A percentile compares a stretch with the other conserved stretches of the same genome.
phyloP scores from a whole-genome alignment of 2,888 invertebrate species.

The Leucophenga montana region DNA sequence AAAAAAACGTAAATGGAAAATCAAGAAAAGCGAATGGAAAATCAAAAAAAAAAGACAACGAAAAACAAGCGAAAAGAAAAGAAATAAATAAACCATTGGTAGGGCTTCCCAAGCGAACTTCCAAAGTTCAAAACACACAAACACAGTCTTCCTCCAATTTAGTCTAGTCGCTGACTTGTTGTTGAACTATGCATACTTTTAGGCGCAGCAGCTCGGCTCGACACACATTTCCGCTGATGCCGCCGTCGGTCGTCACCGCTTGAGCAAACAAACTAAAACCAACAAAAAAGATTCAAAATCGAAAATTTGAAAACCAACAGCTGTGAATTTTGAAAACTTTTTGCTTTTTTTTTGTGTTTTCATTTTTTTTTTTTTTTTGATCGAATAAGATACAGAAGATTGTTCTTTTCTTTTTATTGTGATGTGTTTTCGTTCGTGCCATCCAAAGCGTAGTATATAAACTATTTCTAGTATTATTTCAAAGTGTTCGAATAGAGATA shows the following conservation, averaged over 20 bases:
- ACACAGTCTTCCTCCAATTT: conserved; percentile 50
- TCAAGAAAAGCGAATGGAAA: not conserved
- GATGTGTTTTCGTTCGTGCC: not conserved
- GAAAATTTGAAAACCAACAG: too few relatives aligned
- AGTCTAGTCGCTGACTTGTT: conserved; percentile 19
- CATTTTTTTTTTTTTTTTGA: not conserved
- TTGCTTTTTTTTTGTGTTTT: too few relatives aligned
- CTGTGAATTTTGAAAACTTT: conserved; percentile 1
- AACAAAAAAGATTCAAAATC: conserved; percentile 8
- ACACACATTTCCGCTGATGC: not conserved
- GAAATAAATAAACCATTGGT: conserved; percentile 50
- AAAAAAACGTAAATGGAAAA: too few relatives aligned
- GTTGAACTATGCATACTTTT: conserved; percentile 25
- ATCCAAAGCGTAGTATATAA: too few relatives aligned
- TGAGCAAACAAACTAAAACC: too few relatives aligned
- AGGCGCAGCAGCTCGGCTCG: conserved; percentile 4
- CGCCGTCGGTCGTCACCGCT: too few relatives aligned
- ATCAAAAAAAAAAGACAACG: not conserved
- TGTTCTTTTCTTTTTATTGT: conserved; percentile 1
- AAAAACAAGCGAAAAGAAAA: conserved; percentile 17
- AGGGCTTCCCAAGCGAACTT: conserved; percentile 65
- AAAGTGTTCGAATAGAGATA: conserved; percentile 9
- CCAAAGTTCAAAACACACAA: conserved; percentile 63
- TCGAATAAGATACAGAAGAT: not conserved
- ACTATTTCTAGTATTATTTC: not conserved